phyloP scores from a whole-genome alignment of 2,888 invertebrate species.

The Plagiodera versicolora region DNA sequence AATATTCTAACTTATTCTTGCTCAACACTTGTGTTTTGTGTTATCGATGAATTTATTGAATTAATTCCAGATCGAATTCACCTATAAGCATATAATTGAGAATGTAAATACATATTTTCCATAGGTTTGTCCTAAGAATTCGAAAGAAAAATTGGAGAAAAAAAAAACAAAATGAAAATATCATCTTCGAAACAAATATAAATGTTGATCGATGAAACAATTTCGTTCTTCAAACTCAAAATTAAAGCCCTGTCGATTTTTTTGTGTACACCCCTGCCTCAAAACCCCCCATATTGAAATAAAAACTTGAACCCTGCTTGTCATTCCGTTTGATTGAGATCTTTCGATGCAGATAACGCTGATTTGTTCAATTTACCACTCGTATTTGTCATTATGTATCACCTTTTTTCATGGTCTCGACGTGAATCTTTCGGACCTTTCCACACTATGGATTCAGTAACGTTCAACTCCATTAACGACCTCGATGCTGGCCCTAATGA shows the following conservation, averaged over 20 bases:
- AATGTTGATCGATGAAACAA: too few relatives aligned
- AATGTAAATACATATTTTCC: too few relatives aligned
- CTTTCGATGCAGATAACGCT: slow-evolving; percentile 44
- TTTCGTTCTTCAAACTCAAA: not conserved
- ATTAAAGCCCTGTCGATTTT: not conserved
- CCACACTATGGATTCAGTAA: slow-evolving; percentile 15
- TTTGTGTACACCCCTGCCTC: slow-evolving; percentile 24
- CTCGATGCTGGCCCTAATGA: slow-evolving; percentile 11
- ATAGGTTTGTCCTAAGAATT: too few relatives aligned
- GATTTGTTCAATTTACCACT: slow-evolving; percentile 46
- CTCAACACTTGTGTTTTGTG: too few relatives aligned
- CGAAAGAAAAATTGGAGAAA: too few relatives aligned
- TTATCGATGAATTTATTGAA: too few relatives aligned
- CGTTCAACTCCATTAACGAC: slow-evolving; percentile 18
- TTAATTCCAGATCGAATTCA: too few relatives aligned
- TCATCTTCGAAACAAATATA: too few relatives aligned
- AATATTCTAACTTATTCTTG: too few relatives aligned
- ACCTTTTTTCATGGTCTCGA: slow-evolving; percentile 14
- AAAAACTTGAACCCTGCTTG: slow-evolving; percentile 39
- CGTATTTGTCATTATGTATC: slow-evolving; percentile 40
- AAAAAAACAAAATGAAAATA: too few relatives aligned
- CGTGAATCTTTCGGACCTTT: slow-evolving; percentile 16
- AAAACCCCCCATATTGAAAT: not conserved
- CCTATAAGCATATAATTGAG: too few relatives aligned
- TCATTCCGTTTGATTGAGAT: slow-evolving; percentile 50